Base-by-base conservation (phyloP, 2,113 vertebrate species). In the Xiphorhynchus elegans region DNA sequence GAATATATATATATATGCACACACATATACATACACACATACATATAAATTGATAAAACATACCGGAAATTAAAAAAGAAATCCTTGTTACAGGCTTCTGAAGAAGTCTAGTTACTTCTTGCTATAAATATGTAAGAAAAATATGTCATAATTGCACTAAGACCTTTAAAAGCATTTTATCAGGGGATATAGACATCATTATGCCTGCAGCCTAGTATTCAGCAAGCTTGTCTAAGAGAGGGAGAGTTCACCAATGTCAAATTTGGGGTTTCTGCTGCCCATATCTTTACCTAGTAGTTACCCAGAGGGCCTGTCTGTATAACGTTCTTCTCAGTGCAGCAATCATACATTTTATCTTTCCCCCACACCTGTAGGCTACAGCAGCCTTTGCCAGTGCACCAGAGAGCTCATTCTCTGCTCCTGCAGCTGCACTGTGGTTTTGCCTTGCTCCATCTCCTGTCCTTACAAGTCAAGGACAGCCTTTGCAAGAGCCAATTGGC, bases 81-180 rank as follows among this genome's bases (percentile, higher is more conserved):
- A 78, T 55, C 40, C 24, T 63, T 78, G 4, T 16, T 62, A 77
- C 19, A 87, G 33, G 35, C 79, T 81, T 87, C 78, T 79, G 67
- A 87, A 81, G 23, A 77, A 67, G 21, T 52, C 47, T 28, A 66
- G 28, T 46, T 70, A 42, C 20, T 49, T 84, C n/a, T 53, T 49
- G 18, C 15, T 58, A 69, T 88, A 70, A 72, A 93, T 39, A 67
- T 33, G 4, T 70, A 83, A 76, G 37, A 64, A 76, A 93, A 85
- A 73, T 17, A 46, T 2, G 6, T 19, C 9, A 7, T 18, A 73
- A 80, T 91, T 85, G 28, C 37, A 60, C 33, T 20, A 37, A 94
- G 49, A 82, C 2, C 31, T 46, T 69, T 76, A 33, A 55, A 76
- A 82, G 29, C 2, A 1, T 47, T 11, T 64, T 67, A 31, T 19